Evolutionary conservation across 2,888 invertebrate species (phyloP), one percentile per base, ranked within the genome.

Genomic region (Dermolepida albohirtum): DNA sequence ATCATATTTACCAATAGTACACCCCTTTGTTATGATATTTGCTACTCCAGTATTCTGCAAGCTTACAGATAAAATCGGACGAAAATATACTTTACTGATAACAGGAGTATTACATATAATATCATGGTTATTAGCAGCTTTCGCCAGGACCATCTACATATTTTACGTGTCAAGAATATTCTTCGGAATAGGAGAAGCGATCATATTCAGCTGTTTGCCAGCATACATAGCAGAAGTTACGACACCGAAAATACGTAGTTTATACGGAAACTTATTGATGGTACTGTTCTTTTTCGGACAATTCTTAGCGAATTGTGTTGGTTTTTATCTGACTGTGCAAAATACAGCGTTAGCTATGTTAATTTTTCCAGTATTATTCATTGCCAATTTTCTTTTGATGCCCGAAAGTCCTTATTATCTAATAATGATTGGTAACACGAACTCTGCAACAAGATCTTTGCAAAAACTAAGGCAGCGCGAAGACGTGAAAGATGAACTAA

Each of bases 311-410:
- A 80, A 87, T 81, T 84, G 86, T 78, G 84, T 88, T 73, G 89
- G 88, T 14, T 86, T 87, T 5, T 87, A 84, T 77, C 86, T 86
- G 22, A 80, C 84, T 69, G 85, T 88, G 80, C 77, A 78, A 72
- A 80, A 79, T 14, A 82, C 88, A 70, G 87, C 87, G 64, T 83
- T 82, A 66, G 85, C 88, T 78, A 88, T 88, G 77, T 81, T 88
- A 73, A 79, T 86, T 71, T 82, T 89, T 65, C 88, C 89, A 7
- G 80, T 88, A 29, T 74, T 87, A 44, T 87, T 88, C 75, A 79
- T 89, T 22, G 67, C 87, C 14, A 81, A 85, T 39, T 86, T 89
- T 78, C 80, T 86, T 47, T 87, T 87, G 77, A 83, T 90, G 77
- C 91, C 91, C n/a, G 91, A 92, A 83, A 74, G 76, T 8, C 80